Conservation (phyloP, 2,797 vertebrate genomes). For the Mastacembelus armatus region DNA sequence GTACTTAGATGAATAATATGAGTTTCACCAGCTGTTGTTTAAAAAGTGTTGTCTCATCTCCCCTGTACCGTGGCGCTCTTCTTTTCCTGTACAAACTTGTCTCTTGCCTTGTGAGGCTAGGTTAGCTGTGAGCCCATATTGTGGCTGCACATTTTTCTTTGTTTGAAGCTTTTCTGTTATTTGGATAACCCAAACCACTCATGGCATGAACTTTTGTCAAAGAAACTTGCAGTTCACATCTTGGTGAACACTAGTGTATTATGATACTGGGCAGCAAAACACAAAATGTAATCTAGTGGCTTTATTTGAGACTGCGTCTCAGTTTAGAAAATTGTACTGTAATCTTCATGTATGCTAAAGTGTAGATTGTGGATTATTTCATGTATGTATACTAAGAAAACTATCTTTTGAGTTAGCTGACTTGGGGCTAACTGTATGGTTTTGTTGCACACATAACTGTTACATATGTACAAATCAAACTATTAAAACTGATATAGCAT, state of each 20-base stretch:
- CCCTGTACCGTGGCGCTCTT: conserved; percentile 10
- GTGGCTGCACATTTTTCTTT: conserved; percentile 52
- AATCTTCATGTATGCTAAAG: conserved; percentile 79
- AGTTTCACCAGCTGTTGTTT: background rate
- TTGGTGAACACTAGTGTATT: conserved; percentile 45
- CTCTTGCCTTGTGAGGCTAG: conserved; percentile 59
- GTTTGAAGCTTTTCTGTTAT: conserved; percentile 54
- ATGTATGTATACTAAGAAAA: conserved; percentile 78
- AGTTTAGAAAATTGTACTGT: conserved; percentile 79
- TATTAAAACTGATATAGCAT: conserved; percentile 74
- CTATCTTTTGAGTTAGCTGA: conserved; percentile 70
- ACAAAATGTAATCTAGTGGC: conserved; percentile 73
- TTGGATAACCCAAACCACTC: conserved; percentile 58
- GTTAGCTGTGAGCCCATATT: conserved; percentile 67
- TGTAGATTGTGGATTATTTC: conserved; percentile 82
- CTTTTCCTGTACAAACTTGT: conserved; percentile 24
- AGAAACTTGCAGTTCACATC: conserved; percentile 52
- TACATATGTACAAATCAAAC: conserved; percentile 78
- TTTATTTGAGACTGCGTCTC: conserved; percentile 80
- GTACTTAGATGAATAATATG: conserved; percentile 2
- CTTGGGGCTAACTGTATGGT: conserved; percentile 67
- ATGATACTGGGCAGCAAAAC: conserved; percentile 66
- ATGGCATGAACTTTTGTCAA: conserved; percentile 53
- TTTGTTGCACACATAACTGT: conserved; percentile 81
- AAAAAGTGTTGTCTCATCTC: background rate